These are phyloP conservation scores for Drepanosiphum platanoidis DNA, from an alignment of 2,888 invertebrate genomes.

Conservation along the genomic window DNA sequence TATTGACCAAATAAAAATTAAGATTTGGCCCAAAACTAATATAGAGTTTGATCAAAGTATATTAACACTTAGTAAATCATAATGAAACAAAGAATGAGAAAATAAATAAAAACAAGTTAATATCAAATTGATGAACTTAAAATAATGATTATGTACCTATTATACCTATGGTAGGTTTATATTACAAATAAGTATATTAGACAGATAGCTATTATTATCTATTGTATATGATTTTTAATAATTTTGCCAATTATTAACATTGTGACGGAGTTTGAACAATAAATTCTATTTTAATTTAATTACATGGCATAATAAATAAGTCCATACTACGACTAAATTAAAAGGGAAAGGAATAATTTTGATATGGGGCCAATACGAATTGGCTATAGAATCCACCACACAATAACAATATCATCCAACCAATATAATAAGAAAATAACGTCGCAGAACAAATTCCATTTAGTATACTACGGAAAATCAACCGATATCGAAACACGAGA, in stretches of 20 bases:
- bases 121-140: no score
- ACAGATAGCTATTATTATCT: not conserved
- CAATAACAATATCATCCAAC: not conserved
- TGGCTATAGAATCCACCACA: not conserved
- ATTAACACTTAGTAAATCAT: no score
- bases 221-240: not conserved
- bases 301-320: not conserved
- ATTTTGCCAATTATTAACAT: not conserved
- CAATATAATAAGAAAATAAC: not conserved
- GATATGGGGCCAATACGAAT: not conserved
- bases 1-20: no score
- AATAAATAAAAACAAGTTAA: no score
- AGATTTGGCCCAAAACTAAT: no score
- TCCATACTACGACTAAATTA: not conserved
- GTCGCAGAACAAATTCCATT: not conserved
- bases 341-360: constrained; percentile 22
- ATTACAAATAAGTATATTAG: no score
- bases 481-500: not conserved
- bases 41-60: no score
- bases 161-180: no score
- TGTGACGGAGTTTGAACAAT: not conserved
- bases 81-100: no score
- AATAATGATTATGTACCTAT: no score
- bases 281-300: not conserved
- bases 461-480: not conserved